phyloP scores from a whole-genome alignment of 2,113 vertebrate genomes.

The Thymallus thymallus region DNA sequence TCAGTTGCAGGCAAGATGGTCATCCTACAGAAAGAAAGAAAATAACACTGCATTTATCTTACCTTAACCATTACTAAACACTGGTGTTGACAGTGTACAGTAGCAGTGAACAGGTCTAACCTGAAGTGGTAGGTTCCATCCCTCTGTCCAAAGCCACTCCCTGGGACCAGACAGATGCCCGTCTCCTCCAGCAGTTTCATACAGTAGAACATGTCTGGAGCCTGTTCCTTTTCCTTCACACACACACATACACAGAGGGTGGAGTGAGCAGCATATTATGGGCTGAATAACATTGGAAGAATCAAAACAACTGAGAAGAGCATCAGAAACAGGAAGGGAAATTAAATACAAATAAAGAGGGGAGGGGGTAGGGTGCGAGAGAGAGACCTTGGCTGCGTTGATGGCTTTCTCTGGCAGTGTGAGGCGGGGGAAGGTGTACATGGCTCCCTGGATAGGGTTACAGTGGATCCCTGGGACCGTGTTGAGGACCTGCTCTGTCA shows the following conservation, averaged over 20 bases:
- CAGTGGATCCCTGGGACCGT: conserved; percentile 80
- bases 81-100: neutral
- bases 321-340: neutral
- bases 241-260: neutral
- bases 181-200: conserved; percentile 88
- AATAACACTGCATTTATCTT: too few species aligned
- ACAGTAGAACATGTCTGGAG: conserved; percentile 93
- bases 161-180: conserved; percentile 91
- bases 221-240: conserved; percentile 76
- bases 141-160: conserved; percentile 88
- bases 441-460: conserved; percentile 92
- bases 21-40: conserved; percentile 71
- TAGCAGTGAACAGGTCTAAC: conserved; percentile 52
- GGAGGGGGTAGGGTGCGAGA: too few species aligned
- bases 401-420: conserved; percentile 79
- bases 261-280: too few species aligned
- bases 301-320: neutral
- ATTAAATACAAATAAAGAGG: too few species aligned
- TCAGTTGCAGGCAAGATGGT: conserved; percentile 83
- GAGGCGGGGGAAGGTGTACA: conserved; percentile 89
- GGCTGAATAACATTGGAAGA: neutral
- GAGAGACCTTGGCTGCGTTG: conserved; percentile 81
- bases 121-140: conserved; percentile 92
- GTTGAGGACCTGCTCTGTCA: conserved; percentile 84
- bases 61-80: neutral